Percentiles rank a stretch among this genome's conserved stretches.
Evolutionary conservation across 2,113 vertebrate species (phyloP).

Genomic region (Fulica atra): DNA sequence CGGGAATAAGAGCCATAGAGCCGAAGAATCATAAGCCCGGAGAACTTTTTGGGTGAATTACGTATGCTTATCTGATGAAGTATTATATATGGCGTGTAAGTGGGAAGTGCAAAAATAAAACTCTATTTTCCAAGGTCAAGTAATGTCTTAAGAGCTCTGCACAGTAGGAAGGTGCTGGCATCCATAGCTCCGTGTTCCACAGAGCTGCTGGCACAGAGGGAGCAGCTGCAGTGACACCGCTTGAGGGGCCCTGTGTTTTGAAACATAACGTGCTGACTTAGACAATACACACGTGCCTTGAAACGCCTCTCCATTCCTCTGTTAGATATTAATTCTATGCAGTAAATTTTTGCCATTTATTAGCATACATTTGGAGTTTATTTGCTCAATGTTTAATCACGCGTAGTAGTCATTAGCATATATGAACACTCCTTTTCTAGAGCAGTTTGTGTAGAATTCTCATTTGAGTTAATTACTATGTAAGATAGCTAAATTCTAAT

Average conservation of each 20-base stretch:
- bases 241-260: not conserved
- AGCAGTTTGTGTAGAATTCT: conserved; percentile 55
- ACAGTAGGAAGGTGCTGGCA: not conserved
- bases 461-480: conserved; percentile 64
- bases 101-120: not conserved
- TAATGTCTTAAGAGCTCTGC: not conserved
- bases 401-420: conserved; percentile 60
- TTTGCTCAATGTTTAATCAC: conserved; percentile 61
- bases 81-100: not conserved
- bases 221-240: not conserved
- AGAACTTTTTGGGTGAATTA: not conserved
- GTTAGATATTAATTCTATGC: conserved; percentile 21
- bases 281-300: not conserved
- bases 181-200: not conserved
- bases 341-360: conserved; percentile 53
- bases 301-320: not conserved
- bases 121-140: not conserved
- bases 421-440: conserved; percentile 52
- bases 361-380: conserved; percentile 65
- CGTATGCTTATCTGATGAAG: not conserved
- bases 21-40: not conserved
- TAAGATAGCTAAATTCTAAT: conserved; percentile 67
- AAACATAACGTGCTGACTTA: not conserved
- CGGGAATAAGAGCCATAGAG: not conserved
- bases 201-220: not conserved